Percentiles rank a stretch among this genome's conserved stretches.
These are phyloP conservation scores for Papilio glaucus DNA, from an alignment of 1,140 invertebrate species.

Conservation along the genomic window DNA sequence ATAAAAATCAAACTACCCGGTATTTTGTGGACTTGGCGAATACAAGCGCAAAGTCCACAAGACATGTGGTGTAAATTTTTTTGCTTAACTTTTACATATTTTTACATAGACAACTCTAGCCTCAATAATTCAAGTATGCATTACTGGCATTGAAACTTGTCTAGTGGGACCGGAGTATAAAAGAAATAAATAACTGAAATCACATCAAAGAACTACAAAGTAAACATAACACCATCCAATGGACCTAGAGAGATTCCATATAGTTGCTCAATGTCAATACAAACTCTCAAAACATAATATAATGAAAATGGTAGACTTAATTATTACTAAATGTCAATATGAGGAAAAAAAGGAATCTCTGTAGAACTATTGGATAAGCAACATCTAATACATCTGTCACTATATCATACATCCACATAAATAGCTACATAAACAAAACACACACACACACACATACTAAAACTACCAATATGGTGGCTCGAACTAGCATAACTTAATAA, in stretches of 20 bases:
- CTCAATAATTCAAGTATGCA: conserved; percentile 7
- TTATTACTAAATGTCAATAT: conserved; percentile 57
- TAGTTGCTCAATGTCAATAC: conserved; percentile 38
- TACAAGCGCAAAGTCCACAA: conserved; percentile 5
- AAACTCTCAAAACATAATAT: conserved; percentile 42
- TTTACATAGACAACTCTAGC: conserved; percentile 1
- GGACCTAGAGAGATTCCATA: conserved; percentile 59
- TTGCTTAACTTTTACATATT: neutral
- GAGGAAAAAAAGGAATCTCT: conserved; percentile 61
- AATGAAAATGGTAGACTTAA: conserved; percentile 52
- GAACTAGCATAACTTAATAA: conserved; percentile 80
- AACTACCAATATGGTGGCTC: conserved; percentile 71
- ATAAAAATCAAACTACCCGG: neutral
- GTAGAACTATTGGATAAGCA: conserved; percentile 51
- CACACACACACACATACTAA: conserved; percentile 63
- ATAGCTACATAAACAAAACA: conserved; percentile 66
- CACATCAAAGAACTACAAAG: conserved; percentile 44
- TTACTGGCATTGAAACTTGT: conserved; percentile 22
- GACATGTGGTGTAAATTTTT: conserved; percentile 7
- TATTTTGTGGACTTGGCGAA: conserved; percentile 19
- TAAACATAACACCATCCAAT: conserved; percentile 45
- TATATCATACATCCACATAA: conserved; percentile 63
- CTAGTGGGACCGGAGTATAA: conserved; percentile 29
- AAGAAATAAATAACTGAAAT: conserved; percentile 45
- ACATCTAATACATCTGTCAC: conserved; percentile 47